These are phyloP conservation scores for Dilophus febrilis DNA, from an alignment of 2,888 invertebrate species.

Conservation along the genomic window DNA sequence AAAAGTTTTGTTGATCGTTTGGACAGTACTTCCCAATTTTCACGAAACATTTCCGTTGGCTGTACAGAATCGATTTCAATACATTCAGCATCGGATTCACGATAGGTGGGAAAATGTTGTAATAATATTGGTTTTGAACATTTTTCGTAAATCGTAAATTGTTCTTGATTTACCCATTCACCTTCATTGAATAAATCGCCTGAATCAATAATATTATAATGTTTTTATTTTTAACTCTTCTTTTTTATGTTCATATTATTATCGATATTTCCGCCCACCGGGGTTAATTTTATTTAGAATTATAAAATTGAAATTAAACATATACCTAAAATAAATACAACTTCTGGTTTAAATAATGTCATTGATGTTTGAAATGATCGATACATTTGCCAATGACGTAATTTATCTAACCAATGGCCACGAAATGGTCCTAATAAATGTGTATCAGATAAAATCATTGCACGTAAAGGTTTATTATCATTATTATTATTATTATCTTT, in stretches of 20 bases:
- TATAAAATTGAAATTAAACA: slow-evolving; percentile 11
- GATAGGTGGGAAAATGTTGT: slow-evolving; percentile 89
- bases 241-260: no score
- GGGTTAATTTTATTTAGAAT: slow-evolving; percentile 1
- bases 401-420: slow-evolving; percentile 93
- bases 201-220: slow-evolving; percentile 25
- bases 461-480: slow-evolving; percentile 38
- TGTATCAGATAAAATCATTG: slow-evolving; percentile 82
- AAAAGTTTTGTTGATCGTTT: slow-evolving; percentile 60
- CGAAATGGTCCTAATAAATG: slow-evolving; percentile 71
- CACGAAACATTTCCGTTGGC: slow-evolving; percentile 52
- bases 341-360: slow-evolving; percentile 63
- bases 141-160: slow-evolving; percentile 53
- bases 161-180: slow-evolving; percentile 57
- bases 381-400: slow-evolving; percentile 93
- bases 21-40: slow-evolving; percentile 82
- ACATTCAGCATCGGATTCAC: slow-evolving; percentile 73
- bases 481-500: no score
- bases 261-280: no score
- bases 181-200: slow-evolving; percentile 97
- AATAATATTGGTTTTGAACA: slow-evolving; percentile 21
- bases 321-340: slow-evolving; percentile 76
- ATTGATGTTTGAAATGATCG: slow-evolving; percentile 80
- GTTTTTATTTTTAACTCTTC: not conserved
- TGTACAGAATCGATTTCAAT: slow-evolving; percentile 63